These are phyloP conservation scores for Hydrophis major DNA, from an alignment of 2,797 vertebrate species.

Conservation along the genomic window DNA sequence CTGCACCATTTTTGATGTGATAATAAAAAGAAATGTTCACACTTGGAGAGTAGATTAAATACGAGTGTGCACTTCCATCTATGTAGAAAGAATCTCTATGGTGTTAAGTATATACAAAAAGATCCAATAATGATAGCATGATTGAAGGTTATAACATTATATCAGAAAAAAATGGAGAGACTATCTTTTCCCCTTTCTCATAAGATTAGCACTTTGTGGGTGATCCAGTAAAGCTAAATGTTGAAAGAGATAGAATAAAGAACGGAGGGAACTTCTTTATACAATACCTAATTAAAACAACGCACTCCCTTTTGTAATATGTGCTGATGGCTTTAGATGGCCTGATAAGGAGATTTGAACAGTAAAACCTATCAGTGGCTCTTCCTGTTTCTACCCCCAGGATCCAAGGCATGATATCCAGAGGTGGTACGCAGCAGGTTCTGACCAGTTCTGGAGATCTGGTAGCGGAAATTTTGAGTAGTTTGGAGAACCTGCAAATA, in stretches of 20 bases:
- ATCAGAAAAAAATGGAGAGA: no score
- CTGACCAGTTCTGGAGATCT: no score
- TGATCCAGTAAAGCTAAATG: neutral
- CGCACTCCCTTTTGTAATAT: neutral
- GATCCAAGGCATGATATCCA: neutral
- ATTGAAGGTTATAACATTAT: neutral
- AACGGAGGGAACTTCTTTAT: neutral
- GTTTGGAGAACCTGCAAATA: no score
- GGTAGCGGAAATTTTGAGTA: no score
- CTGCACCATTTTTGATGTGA: neutral
- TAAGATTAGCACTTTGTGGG: neutral
- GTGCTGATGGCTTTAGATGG: neutral
- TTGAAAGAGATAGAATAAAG: neutral
- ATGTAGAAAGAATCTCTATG: neutral
- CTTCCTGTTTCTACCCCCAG: neutral
- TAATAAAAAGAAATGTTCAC: neutral
- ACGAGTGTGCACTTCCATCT: neutral
- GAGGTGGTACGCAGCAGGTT: no score
- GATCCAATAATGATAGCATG: neutral
- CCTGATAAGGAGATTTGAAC: neutral
- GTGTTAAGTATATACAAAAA: neutral
- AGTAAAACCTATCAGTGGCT: neutral
- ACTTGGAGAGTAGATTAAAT: neutral
- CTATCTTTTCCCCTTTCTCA: neutral
- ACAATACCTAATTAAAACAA: neutral